phyloP scores from a whole-genome alignment of 2,888 invertebrate species.

The Mythimna lalbum region DNA sequence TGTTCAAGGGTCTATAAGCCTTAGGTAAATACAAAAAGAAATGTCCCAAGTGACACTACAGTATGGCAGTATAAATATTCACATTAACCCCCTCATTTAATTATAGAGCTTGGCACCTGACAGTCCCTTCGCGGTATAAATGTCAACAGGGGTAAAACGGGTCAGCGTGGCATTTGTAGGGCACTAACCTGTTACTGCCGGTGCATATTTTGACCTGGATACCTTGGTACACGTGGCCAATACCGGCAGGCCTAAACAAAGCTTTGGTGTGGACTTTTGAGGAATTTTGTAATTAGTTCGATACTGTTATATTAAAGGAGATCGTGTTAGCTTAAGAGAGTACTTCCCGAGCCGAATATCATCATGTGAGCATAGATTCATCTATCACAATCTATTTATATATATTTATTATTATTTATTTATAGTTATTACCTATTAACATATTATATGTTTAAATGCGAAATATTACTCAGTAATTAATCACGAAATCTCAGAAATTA shows the following conservation, averaged over 20 bases:
- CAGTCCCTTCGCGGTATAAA: constrained; percentile 52
- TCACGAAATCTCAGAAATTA: too few species aligned
- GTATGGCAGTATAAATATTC: constrained; percentile 30
- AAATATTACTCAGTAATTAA: too few species aligned
- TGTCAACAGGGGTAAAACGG: constrained; percentile 60
- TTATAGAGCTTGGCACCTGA: constrained; percentile 53
- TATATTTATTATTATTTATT: too few species aligned
- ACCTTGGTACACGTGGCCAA: constrained; percentile 33
- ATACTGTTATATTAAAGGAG: background rate
- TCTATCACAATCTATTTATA: too few species aligned
- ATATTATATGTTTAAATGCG: too few species aligned
- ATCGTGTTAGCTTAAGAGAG: too few species aligned
- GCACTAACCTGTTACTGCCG: constrained; percentile 56
- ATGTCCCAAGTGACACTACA: constrained; percentile 20
- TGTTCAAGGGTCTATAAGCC: too few species aligned
- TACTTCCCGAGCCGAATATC: too few species aligned
- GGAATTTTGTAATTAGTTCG: background rate
- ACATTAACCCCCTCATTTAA: constrained; percentile 50
- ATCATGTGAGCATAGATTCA: too few species aligned
- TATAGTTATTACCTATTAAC: too few species aligned
- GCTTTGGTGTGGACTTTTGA: constrained; percentile 9
- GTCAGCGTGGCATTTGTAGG: constrained; percentile 67
- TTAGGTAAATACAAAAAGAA: constrained; percentile 42
- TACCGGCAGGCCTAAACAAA: constrained; percentile 9
- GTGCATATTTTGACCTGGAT: constrained; percentile 55